Percentiles rank a stretch among this genome's conserved stretches.
Evolutionary conservation across 2,797 vertebrate genomes (phyloP).

Genomic region (Phaenicophaeus curvirostris): DNA sequence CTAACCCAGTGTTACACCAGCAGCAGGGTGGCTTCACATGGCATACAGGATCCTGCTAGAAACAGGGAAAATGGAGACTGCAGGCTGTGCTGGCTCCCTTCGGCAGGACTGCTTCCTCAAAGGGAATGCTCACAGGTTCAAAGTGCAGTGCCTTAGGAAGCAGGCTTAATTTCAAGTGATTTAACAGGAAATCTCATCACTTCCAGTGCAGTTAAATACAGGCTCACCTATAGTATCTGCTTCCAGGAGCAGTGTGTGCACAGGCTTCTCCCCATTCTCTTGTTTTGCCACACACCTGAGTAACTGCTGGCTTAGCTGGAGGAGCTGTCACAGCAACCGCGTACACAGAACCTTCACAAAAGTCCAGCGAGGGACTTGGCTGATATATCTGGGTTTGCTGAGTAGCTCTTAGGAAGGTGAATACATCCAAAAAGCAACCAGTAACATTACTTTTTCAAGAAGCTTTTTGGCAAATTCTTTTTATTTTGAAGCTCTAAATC

Average conservation of each 20-base stretch:
- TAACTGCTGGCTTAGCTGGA: neutral
- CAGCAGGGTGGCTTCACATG: neutral
- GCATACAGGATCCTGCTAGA: neutral
- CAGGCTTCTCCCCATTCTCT: neutral
- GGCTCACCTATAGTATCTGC: neutral
- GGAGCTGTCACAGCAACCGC: neutral
- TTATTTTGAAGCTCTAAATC: neutral
- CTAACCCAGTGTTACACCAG: neutral
- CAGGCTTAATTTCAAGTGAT: conserved; percentile 13
- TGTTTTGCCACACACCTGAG: neutral
- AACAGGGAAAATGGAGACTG: neutral
- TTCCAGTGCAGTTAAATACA: neutral
- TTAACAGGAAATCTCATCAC: neutral
- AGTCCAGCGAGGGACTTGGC: neutral
- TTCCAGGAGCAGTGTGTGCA: neutral
- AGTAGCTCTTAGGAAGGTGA: neutral
- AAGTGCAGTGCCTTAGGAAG: neutral
- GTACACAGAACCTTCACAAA: neutral
- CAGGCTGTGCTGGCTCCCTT: neutral
- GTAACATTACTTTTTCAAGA: neutral
- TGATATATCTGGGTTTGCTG: rapidly evolving
- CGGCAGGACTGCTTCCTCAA: conserved; percentile 5
- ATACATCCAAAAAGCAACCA: neutral
- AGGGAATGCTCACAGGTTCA: neutral
- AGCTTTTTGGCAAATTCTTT: neutral